Evolutionary conservation across 1,140 invertebrate species (phyloP), one percentile per base, ranked within the genome.

Genomic region (Aphelenchoides avenae): DNA sequence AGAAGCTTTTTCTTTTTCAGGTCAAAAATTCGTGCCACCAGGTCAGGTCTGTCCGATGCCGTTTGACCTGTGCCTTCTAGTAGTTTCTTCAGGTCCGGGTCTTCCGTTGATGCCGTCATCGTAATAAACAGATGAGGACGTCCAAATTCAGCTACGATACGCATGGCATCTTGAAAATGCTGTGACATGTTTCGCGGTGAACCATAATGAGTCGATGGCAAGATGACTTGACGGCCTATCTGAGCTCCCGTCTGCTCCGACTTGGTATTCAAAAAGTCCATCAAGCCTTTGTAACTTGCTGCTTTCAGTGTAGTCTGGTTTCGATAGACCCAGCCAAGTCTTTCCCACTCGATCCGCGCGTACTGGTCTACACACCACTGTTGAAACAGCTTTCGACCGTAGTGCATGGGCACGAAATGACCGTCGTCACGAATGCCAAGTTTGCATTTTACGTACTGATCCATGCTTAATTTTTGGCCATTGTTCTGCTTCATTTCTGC

Each of bases 61-160:
- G 24, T 5, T 29, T 27, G 18, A 5, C 26, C 44, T 27, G n/a
- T n/a, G n/a, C 18, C 41, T 47, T 47, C 18, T 34, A 20, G 41
- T 7, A 22, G 41, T 20, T 27, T 47, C 36, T 27, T 27, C 20
- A 47, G 20, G 41, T 47, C 18, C n/a, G n/a, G n/a, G n/a, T n/a
- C n/a, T n/a, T n/a, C n/a, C n/a, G n/a, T n/a, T n/a, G n/a, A n/a
- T n/a, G 6, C 18, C 41, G 5, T 29, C 22, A 52, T 24, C 2
- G 49, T 52, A 22, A 47, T 0, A 46, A 52, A 52, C 49, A 52
- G 26, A 52, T 52, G 34, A 5, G 49, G 49, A 20, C 49, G 39
- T 0, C 49, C 49, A 18, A 30, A 13, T 52, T 52, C 36, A 13
- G 24, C 49, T 22, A 52, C 49, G 5, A 52, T 47, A 52, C 34